These are phyloP conservation scores for Drymonia ruficornis DNA, from an alignment of 2,888 invertebrate genomes.

Conservation along the genomic window DNA sequence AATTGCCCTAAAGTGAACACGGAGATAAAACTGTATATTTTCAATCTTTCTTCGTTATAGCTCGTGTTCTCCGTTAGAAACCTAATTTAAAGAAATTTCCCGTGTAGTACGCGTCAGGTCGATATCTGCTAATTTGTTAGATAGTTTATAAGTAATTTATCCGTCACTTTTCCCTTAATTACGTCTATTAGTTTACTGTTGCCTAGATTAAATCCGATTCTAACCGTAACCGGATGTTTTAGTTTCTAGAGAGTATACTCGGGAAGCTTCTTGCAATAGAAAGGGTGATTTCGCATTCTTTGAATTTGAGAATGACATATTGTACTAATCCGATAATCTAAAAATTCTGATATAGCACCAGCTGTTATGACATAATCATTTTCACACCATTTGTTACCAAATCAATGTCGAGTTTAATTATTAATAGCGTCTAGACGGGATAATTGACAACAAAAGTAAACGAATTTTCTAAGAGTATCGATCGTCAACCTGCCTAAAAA, in stretches of 20 bases:
- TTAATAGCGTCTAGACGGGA: no score
- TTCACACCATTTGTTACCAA: no score
- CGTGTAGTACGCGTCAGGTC: constrained; percentile 12
- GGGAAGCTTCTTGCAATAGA: no score
- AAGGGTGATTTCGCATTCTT: no score
- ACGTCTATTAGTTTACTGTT: not conserved
- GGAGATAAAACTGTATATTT: constrained; percentile 19
- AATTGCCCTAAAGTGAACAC: constrained; percentile 26
- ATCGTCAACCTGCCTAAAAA: constrained; percentile 12
- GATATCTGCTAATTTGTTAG: constrained; percentile 9
- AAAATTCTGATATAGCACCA: no score
- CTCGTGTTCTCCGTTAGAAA: constrained; percentile 12
- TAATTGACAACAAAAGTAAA: no score
- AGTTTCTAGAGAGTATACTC: not conserved
- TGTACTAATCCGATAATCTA: no score
- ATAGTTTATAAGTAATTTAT: constrained; percentile 7
- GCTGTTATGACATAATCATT: no score
- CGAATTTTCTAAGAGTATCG: not conserved
- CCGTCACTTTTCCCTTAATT: constrained; percentile 2
- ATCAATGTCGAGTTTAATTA: no score
- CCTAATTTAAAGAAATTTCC: constrained; percentile 27
- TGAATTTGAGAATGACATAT: no score
- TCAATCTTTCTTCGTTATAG: constrained; percentile 12
- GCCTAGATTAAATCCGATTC: not conserved
- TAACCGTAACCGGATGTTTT: no score